Evolutionary conservation across 2,113 vertebrate genomes (phyloP).

Genomic region (Oncorhynchus masou): DNA sequence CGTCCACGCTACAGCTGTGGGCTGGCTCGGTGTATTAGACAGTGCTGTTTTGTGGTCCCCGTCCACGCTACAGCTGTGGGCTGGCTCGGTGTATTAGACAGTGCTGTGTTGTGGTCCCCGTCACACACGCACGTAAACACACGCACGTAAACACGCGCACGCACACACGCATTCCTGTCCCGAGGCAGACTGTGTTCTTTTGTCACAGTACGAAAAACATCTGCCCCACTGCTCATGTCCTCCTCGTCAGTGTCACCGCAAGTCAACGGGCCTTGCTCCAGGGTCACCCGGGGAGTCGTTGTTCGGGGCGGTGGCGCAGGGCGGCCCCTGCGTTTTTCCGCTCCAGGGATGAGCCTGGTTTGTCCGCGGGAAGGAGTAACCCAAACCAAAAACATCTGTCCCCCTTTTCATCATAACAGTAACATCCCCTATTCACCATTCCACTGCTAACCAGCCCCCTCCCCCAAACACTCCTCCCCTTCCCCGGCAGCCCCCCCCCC

Average conservation of each 20-base stretch:
- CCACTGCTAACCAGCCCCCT: slow-evolving; percentile 25
- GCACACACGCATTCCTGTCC: slow-evolving; percentile 61
- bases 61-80: neutral
- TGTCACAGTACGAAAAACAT: slow-evolving; percentile 54
- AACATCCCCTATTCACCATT: slow-evolving; percentile 53
- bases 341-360: slow-evolving; percentile 74
- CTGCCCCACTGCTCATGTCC: slow-evolving; percentile 64
- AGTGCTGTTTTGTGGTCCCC: too few relatives aligned
- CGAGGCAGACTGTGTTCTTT: slow-evolving; percentile 68
- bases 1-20: too few relatives aligned
- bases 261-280: slow-evolving; percentile 71
- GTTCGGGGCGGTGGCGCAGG: slow-evolving; percentile 37
- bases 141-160: slow-evolving; percentile 31
- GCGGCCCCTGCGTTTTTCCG: slow-evolving; percentile 37
- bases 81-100: neutral
- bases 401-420: slow-evolving; percentile 64
- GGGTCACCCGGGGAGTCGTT: slow-evolving; percentile 82
- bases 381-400: slow-evolving; percentile 90
- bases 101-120: neutral
- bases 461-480: slow-evolving; percentile 56
- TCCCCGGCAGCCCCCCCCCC: slow-evolving; percentile 14
- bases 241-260: slow-evolving; percentile 74
- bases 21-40: too few relatives aligned
- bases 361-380: slow-evolving; percentile 77
- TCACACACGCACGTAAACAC: slow-evolving; percentile 37